Conservation (phyloP, 2,888 invertebrate species). For the Drosophila dives region DNA sequence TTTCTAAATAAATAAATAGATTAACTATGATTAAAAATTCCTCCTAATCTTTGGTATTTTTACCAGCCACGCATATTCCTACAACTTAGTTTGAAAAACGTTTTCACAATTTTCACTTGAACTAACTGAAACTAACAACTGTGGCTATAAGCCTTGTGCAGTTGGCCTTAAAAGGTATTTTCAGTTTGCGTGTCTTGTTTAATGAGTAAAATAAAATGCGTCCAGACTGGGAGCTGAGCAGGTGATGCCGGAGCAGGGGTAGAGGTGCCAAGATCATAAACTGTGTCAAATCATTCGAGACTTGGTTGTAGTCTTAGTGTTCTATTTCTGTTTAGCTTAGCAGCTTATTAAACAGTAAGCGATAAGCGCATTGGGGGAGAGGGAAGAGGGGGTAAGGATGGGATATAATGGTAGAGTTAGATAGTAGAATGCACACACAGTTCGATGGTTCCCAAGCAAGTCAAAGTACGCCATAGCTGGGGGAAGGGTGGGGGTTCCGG, state of each 20-base stretch:
- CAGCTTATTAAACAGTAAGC: constrained; percentile 50
- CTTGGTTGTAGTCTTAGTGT: constrained; percentile 12
- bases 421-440: constrained; percentile 24
- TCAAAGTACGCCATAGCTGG: constrained; percentile 28
- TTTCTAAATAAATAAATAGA: background rate
- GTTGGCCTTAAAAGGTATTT: background rate
- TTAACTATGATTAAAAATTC: background rate
- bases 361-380: background rate
- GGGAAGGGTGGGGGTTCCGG: no score
- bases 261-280: constrained; percentile 42
- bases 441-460: constrained; percentile 41
- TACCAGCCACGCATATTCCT: background rate
- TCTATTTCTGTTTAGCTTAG: constrained; percentile 41
- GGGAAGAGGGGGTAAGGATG: background rate
- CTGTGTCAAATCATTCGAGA: constrained; percentile 41
- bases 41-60: background rate
- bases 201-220: constrained; percentile 13
- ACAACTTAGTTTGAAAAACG: background rate
- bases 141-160: background rate
- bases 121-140: background rate
- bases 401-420: constrained; percentile 1
- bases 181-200: constrained; percentile 13
- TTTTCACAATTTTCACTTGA: background rate
- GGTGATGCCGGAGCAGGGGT: background rate
- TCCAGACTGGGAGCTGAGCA: background rate